Base-by-base conservation (phyloP, 2,888 invertebrate species). In the Celastrina argiolus region DNA sequence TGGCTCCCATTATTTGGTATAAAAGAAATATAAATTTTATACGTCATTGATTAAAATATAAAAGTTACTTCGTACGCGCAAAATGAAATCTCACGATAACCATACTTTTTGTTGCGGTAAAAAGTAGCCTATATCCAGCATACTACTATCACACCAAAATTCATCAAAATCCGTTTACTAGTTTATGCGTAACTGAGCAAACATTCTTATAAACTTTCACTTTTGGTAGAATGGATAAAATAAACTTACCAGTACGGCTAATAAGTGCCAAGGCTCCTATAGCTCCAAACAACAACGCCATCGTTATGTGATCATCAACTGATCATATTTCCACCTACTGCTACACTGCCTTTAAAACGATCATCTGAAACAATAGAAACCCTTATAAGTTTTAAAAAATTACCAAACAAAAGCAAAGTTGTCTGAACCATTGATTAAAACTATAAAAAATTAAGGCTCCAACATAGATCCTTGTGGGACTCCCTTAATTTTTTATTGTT, bases 241-340 rank as follows among this genome's bases (percentile, higher is more conserved):
- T 39, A 8, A 56, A 68, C 82, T 80, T 74, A 89, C 89, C 89
- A 78, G 89, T 90, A 59, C 82, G 78, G 65, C 81, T 83, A 74
- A 88, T 81, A 70, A 89, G 79, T 72, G 86, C 84, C 67, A 90
- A 78, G 69, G 84, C 84, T 74, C 87, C 85, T 56, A 88, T 77
- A 73, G 84, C 85, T 66, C 82, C 81, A 71, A 87, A 81, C 70
- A 88, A 81, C 66, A 84, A 79, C 71, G 80, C 81, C 78, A 81
- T 81, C 77, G 83, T 86, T 74, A 75, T 83, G 87, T 85, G 80
- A 77, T 82, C 78, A 78, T 79, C 82, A 81, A 81, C 81, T 78
- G 72, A 77, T 80, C 85, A 87, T 87, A 84, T 83, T 82, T 79
- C 78, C 81, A 80, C 80, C 80, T 75, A 74, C 78, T 77, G 75